Conservation (phyloP, 2,797 vertebrate genomes). For the Tokudaia tokunoshimensis region DNA sequence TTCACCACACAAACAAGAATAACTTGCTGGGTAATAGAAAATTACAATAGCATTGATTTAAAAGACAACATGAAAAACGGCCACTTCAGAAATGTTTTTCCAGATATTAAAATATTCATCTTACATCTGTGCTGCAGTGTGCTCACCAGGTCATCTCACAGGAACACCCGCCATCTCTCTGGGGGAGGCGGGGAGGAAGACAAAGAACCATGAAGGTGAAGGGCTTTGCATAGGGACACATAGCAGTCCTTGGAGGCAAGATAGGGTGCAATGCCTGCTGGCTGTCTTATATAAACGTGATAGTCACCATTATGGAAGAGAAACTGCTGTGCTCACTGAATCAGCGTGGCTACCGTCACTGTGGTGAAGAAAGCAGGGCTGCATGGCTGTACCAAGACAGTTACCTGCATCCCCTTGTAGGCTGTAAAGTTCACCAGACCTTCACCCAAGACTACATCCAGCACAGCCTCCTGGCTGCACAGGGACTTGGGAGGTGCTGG, state of each 20-base stretch:
- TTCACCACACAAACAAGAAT: constrained; percentile 48
- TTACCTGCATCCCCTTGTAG: neutral
- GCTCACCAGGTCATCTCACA: neutral
- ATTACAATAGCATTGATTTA: constrained; percentile 57
- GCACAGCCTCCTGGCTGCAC: neutral
- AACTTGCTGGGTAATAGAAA: constrained; percentile 52
- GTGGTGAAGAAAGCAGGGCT: neutral
- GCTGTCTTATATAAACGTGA: neutral
- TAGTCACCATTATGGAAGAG: neutral
- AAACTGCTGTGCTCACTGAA: neutral
- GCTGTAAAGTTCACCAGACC: neutral
- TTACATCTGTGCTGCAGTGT: neutral
- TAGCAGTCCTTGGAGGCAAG: neutral
- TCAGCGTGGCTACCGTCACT: neutral
- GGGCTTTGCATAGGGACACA: neutral
- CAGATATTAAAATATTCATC: constrained; percentile 51
- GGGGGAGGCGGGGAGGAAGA: neutral
- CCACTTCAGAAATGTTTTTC: constrained; percentile 17
- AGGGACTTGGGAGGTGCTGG: neutral
- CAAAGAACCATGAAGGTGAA: neutral
- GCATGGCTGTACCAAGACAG: neutral
- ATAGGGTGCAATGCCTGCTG: neutral
- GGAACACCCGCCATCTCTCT: neutral
- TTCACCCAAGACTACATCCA: neutral
- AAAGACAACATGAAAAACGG: constrained; percentile 67